Base-by-base conservation (phyloP, 1,140 invertebrate species). In the Aphelinus certus region DNA sequence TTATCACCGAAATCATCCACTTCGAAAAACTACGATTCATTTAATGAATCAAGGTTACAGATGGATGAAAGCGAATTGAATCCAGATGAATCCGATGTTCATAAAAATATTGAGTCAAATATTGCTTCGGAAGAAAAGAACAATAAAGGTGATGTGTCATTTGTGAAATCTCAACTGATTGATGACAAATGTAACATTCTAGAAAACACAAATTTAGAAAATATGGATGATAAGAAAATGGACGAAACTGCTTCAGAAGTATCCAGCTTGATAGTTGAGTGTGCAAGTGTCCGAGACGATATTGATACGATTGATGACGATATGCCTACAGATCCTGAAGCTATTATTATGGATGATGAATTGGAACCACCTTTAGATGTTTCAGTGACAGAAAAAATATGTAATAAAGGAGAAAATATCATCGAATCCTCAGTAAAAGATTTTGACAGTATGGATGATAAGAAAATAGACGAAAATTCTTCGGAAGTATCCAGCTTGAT, bases 321-420 rank as follows among this genome's bases (percentile, higher is more conserved):
- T 49, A n/a, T 43, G 42, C 4, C 10, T 6, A 53, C 7, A n/a
- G 60, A 64, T 45, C 26, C 48, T 1, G 63, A 1, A 6, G 47
- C 63, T 58, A 2, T n/a, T 45, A 66, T 55, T 10, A 45, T 7
- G 42, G 65, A 68, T 1, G 85, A 77, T 7, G 73, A 76, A 49
- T n/a, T 9, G 4, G 73, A 67, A 56, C 60, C 64, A 1, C 64
- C 76, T 26, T 7, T 65, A 9, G 78, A 78, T 76, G 48, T 56
- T 51, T 46, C 10, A 56, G 55, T 46, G 55, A 57, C 63, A 4
- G 67, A 77, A 26, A 51, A 53, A 43, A 3, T 7, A 9, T 0
- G 7, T 3, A 43, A 0, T 47, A 9, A 45, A 55, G 60, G 68
- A 42, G 48, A 61, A 48, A 47, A 68, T n/a, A 43, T 42, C 6